These are phyloP conservation scores for Synanthedon myopaeformis DNA, from an alignment of 2,888 invertebrate genomes.

Conservation along the genomic window DNA sequence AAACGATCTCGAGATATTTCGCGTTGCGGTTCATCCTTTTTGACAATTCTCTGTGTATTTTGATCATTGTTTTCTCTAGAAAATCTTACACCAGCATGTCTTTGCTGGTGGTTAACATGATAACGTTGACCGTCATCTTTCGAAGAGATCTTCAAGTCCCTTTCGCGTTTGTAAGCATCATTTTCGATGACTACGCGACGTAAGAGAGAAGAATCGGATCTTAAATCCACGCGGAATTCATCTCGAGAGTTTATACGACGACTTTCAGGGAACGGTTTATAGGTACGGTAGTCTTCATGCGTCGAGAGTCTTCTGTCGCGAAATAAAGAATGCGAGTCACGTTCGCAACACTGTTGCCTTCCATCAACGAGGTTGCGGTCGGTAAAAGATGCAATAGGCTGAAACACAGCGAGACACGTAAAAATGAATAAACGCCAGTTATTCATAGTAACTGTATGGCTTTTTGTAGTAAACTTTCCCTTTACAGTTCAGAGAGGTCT, in stretches of 20 bases:
- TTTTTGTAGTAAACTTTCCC: slow-evolving; percentile 20
- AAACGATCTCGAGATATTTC: background rate
- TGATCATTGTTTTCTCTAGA: background rate
- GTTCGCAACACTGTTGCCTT: slow-evolving; percentile 40
- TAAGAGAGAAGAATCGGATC: background rate
- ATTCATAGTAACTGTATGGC: slow-evolving; percentile 61
- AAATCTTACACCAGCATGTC: background rate
- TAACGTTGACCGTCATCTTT: background rate
- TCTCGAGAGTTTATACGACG: slow-evolving; percentile 11
- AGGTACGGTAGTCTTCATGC: slow-evolving; percentile 16
- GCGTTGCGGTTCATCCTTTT: background rate
- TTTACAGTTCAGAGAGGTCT: slow-evolving; percentile 28
- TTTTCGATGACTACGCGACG: background rate
- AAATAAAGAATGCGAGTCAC: slow-evolving; percentile 9
- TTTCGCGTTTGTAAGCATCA: slow-evolving; percentile 2
- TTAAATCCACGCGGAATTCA: slow-evolving; percentile 13
- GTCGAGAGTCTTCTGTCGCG: slow-evolving; percentile 20
- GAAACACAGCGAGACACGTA: slow-evolving; percentile 49
- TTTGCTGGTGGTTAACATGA: background rate
- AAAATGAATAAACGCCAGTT: slow-evolving; percentile 59
- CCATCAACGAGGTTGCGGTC: slow-evolving; percentile 52
- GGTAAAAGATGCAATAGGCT: slow-evolving; percentile 41
- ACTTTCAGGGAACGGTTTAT: slow-evolving; percentile 13
- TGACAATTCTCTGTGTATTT: background rate
- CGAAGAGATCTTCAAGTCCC: background rate